Conservation (phyloP, 2,888 invertebrate genomes). For the Lucinisca nassula region DNA sequence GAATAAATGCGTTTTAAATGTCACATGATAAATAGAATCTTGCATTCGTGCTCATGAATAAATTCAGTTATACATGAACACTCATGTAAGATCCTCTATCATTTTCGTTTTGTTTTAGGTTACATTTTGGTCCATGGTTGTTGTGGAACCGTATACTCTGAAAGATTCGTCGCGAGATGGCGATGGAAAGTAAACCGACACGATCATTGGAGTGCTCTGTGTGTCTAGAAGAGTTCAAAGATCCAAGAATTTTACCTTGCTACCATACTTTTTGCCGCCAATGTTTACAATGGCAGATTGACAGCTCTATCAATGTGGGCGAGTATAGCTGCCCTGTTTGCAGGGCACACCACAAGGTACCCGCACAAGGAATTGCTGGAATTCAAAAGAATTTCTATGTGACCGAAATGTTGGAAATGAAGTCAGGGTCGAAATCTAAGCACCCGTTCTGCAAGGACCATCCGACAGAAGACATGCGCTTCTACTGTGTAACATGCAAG, state of each 20-base stretch:
- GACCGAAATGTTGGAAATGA: not conserved
- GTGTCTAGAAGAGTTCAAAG: not conserved
- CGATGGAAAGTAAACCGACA: too few relatives aligned
- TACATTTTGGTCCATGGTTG: too few relatives aligned
- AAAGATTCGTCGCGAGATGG: too few relatives aligned
- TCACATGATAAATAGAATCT: too few relatives aligned
- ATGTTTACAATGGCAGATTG: not conserved
- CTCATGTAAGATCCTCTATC: too few relatives aligned
- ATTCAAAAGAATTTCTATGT: not conserved
- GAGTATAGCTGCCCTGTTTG: slow-evolving; percentile 15
- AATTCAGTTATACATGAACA: too few relatives aligned
- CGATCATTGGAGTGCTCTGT: not conserved
- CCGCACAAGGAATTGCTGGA: not conserved
- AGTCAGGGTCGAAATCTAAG: not conserved
- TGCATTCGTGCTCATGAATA: too few relatives aligned
- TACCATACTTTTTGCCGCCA: not conserved
- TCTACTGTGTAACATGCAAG: not conserved
- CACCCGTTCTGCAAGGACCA: not conserved
- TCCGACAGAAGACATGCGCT: not conserved
- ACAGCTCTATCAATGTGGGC: too few relatives aligned
- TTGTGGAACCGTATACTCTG: too few relatives aligned
- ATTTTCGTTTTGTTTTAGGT: too few relatives aligned
- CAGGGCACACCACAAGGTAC: not conserved
- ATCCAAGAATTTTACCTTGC: not conserved
- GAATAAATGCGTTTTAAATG: too few relatives aligned